Conservation (phyloP, 2,888 invertebrate species). For the Thyatira batis region DNA sequence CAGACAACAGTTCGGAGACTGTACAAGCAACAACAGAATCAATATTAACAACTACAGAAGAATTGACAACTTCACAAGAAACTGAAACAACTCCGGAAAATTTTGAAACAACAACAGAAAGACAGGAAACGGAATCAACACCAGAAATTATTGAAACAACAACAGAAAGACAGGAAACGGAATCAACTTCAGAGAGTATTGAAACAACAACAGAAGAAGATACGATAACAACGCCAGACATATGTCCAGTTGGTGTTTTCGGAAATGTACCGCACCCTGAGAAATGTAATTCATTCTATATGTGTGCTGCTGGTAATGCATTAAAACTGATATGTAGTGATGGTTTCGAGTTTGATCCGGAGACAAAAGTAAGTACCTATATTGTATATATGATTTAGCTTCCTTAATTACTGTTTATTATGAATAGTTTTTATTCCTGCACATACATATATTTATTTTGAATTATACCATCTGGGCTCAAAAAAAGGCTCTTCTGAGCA, state of each 20-base stretch:
- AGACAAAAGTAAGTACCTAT: not conserved
- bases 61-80: not conserved
- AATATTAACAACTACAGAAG: not conserved
- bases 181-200: slow-evolving; percentile 4
- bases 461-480: too few species aligned
- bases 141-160: not conserved
- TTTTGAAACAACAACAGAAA: not conserved
- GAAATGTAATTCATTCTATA: slow-evolving; percentile 17
- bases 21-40: not conserved
- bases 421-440: too few species aligned
- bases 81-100: not conserved
- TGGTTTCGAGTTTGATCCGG: slow-evolving; percentile 24
- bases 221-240: not conserved
- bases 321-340: slow-evolving; percentile 23
- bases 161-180: not conserved
- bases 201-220: slow-evolving; percentile 10
- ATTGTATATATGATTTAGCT: too few species aligned
- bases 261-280: slow-evolving; percentile 20
- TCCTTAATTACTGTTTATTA: too few species aligned
- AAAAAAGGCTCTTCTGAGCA: too few species aligned
- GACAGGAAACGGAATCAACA: not conserved
- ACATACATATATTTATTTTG: too few species aligned
- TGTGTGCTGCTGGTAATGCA: slow-evolving; percentile 28
- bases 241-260: slow-evolving; percentile 9
- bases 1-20: not conserved